A percentile compares a stretch with the other conserved stretches of the same genome.
These are phyloP conservation scores for Megastigmus dorsalis DNA, from an alignment of 2,888 invertebrate genomes.

Conservation along the genomic window DNA sequence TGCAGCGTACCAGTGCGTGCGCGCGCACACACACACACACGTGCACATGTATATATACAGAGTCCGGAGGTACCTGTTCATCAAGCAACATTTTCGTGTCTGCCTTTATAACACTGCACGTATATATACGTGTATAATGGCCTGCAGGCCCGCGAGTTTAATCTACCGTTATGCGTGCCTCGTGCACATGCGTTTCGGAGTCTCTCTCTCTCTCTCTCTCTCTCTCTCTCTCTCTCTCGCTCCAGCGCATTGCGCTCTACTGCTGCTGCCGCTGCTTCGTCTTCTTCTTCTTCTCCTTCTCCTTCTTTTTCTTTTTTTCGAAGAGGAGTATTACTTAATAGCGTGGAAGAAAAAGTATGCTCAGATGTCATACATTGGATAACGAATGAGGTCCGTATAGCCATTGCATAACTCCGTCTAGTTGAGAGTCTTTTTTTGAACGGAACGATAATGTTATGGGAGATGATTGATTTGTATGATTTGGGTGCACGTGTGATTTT, in stretches of 20 bases:
- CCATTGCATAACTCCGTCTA: too few relatives aligned
- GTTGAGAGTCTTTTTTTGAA: too few relatives aligned
- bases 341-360: background rate
- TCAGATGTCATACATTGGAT: slow-evolving; percentile 2
- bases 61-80: background rate
- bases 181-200: background rate
- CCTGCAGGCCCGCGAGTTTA: background rate
- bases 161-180: slow-evolving; percentile 5
- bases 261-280: too few relatives aligned
- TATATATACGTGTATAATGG: background rate
- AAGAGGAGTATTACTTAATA: slow-evolving; percentile 28
- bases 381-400: too few relatives aligned
- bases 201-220: background rate
- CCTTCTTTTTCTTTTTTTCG: background rate
- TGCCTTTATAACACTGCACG: background rate
- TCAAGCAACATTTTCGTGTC: too few relatives aligned
- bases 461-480: too few relatives aligned
- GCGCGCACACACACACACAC: too few relatives aligned
- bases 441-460: too few relatives aligned
- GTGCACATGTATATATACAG: too few relatives aligned
- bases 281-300: background rate
- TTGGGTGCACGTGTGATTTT: too few relatives aligned
- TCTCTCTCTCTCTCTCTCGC: slow-evolving; percentile 11
- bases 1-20: too few relatives aligned
- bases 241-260: too few relatives aligned